phyloP scores from a whole-genome alignment of 37 sponge, comb jelly and placozoan genomes.

The Agelas oroides region DNA sequence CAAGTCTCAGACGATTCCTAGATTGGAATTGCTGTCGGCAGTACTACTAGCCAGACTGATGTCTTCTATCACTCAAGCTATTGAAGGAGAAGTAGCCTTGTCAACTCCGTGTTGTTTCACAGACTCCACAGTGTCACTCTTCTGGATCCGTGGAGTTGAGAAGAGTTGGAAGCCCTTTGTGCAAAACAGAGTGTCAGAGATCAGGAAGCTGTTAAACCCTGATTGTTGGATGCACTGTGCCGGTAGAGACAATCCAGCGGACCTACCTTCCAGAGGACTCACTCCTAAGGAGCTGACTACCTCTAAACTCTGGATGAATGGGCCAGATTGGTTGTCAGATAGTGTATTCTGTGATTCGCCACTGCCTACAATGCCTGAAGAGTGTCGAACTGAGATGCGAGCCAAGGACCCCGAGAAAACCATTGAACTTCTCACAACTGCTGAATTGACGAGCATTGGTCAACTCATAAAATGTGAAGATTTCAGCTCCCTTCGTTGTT shows the following conservation, averaged over 20 bases:
- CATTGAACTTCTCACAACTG: no score
- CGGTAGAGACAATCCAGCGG: no score
- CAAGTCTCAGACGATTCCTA: conserved; percentile 24
- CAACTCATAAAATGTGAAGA: no score
- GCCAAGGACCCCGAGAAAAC: no score
- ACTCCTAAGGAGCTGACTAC: not conserved
- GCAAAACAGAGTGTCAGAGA: conserved; percentile 6
- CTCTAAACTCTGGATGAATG: not conserved
- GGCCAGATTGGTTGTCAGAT: no score
- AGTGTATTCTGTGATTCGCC: not conserved
- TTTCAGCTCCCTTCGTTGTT: no score
- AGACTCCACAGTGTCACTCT: conserved; percentile 21
- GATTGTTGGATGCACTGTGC: no score
- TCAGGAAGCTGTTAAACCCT: not conserved
- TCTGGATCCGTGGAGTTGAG: conserved; percentile 16
- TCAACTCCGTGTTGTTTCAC: not conserved
- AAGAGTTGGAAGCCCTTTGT: conserved; percentile 44
- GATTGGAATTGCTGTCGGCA: conserved; percentile 42
- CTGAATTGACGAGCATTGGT: no score
- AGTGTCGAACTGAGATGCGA: not conserved
- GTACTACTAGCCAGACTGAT: conserved; percentile 15
- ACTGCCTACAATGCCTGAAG: not conserved
- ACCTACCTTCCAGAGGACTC: no score
- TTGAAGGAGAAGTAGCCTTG: not conserved
- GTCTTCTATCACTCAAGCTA: not conserved